Evolutionary conservation across 1,140 invertebrate genomes (phyloP).

Genomic region (Diorhabda carinulata): DNA sequence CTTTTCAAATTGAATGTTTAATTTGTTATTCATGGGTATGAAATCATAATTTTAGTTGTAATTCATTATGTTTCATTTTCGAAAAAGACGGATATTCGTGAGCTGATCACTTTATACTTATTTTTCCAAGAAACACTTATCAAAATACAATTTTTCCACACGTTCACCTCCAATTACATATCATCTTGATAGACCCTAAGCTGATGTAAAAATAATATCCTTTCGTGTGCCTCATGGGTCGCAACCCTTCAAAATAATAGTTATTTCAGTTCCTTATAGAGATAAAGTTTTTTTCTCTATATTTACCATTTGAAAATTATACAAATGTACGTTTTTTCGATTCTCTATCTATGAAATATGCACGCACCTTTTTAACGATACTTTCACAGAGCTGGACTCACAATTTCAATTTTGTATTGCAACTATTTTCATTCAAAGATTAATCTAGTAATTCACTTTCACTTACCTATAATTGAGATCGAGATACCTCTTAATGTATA

Average conservation of each 20-base stretch:
- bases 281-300: slow-evolving; percentile 14
- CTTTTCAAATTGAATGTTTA: too few species aligned
- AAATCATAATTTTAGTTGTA: too few species aligned
- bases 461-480: too few species aligned
- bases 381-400: too few species aligned
- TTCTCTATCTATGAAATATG: slow-evolving; percentile 9
- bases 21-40: too few species aligned
- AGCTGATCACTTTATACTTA: too few species aligned
- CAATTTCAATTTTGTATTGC: too few species aligned
- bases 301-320: slow-evolving; percentile 15
- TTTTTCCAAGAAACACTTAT: slow-evolving; percentile 2
- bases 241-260: slow-evolving; percentile 9
- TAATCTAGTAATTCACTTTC: too few species aligned
- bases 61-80: too few species aligned
- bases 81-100: too few species aligned
- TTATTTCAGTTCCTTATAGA: slow-evolving; percentile 5
- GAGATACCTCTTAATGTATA: too few species aligned
- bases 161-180: slow-evolving; percentile 2
- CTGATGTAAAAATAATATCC: slow-evolving; percentile 2
- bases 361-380: slow-evolving; percentile 10
- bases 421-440: too few species aligned
- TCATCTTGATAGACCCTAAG: neutral
- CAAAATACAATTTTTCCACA: slow-evolving; percentile 1
- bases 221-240: neutral
- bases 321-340: slow-evolving; percentile 11